Evolutionary conservation across 2,888 invertebrate species (phyloP), one percentile per base, ranked within the genome.

Genomic region (Cloeon dipterum): DNA sequence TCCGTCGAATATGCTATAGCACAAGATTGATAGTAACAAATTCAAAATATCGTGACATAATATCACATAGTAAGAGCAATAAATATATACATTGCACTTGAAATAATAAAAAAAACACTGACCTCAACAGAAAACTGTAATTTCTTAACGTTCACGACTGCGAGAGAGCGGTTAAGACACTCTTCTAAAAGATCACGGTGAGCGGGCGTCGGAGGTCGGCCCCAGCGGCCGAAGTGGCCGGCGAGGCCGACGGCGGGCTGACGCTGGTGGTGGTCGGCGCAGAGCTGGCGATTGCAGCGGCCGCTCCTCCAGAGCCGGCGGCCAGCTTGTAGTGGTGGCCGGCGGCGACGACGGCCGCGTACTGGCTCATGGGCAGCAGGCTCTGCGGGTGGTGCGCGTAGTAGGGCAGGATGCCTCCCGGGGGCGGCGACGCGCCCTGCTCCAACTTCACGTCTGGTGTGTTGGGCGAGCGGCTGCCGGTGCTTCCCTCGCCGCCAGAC

Each of bases 341-440:
- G 5, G 29, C 29, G 7, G 29, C 29, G 13, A 29, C 29, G 5
- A 16, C 29, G 16, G 29, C 29, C 7, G 29, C 29, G 14, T 29
- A 29, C 29, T 29, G 29, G 5, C 13, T 14, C 29, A 29, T 29
- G 7, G 29, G 29, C 7, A 29, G n/a, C 29, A 29, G n/a, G 16
- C 29, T 29, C 29, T 29, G 29, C 29, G n/a, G 29, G 29, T 29
- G 29, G n/a, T 8, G 25, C n/a, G 29, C 29, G n/a, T 29, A 29
- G 16, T 13, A n/a, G n/a, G 29, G 16, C 7, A 29, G 14, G 10
- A 29, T n/a, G 14, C 10, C 29, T n/a, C 21, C 10, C 10, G 21
- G 21, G 8, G 29, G 29, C 16, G 29, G 16, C 7, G 16, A 13
- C 29, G 7, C 8, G 16, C 29, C 29, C 14, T 29, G 29, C 7